Percentiles rank a stretch among this genome's conserved stretches.
phyloP scores from a whole-genome alignment of 2,888 invertebrate genomes.

The Dascillus cervinus region DNA sequence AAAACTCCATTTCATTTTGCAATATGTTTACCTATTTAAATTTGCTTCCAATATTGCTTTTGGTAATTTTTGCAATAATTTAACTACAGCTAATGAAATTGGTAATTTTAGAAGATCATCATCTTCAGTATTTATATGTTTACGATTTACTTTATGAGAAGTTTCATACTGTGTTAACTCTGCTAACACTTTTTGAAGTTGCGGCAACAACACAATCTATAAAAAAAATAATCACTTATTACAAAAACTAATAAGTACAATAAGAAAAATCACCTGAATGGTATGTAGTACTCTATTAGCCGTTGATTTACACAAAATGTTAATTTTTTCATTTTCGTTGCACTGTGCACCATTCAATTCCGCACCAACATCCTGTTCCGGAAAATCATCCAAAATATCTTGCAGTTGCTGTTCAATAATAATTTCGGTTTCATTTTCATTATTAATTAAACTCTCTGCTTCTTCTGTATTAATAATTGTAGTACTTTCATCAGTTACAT shows the following conservation, averaged over 20 bases:
- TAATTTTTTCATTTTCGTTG: slow-evolving; percentile 42
- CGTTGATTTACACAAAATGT: slow-evolving; percentile 57
- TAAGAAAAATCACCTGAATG: slow-evolving; percentile 34
- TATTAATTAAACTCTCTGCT: slow-evolving; percentile 21
- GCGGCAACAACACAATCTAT: slow-evolving; percentile 66
- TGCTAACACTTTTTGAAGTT: slow-evolving; percentile 65
- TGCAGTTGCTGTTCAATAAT: slow-evolving; percentile 36
- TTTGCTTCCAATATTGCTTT: slow-evolving; percentile 64
- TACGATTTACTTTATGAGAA: slow-evolving; percentile 71
- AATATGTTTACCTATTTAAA: slow-evolving; percentile 63
- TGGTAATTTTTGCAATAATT: slow-evolving; percentile 82
- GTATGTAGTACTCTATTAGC: slow-evolving; percentile 64
- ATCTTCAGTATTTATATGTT: slow-evolving; percentile 69
- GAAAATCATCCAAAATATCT: slow-evolving; percentile 32
- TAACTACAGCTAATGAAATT: slow-evolving; percentile 86
- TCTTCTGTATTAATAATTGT: slow-evolving; percentile 21
- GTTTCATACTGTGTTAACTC: slow-evolving; percentile 64
- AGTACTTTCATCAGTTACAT: slow-evolving; percentile 30
- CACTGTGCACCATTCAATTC: slow-evolving; percentile 20
- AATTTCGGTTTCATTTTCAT: slow-evolving; percentile 20
- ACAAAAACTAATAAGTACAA: too few relatives aligned
- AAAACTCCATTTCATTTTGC: not conserved
- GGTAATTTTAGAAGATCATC: slow-evolving; percentile 88
- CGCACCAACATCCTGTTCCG: slow-evolving; percentile 17
- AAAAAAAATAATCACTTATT: slow-evolving; percentile 45